Base-by-base conservation (phyloP, 2,888 invertebrate species). In the Noctua janthina region DNA sequence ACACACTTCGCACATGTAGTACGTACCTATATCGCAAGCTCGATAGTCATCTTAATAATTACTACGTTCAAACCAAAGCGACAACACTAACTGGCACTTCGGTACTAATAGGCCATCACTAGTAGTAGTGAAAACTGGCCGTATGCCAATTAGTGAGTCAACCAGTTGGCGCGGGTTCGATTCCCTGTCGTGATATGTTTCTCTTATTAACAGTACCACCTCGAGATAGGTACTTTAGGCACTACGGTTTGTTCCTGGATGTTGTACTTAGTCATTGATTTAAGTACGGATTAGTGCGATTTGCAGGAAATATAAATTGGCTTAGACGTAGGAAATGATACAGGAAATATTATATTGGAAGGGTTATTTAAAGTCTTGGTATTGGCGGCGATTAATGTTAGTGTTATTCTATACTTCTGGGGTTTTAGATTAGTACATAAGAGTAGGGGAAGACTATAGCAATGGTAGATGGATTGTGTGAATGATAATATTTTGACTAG, bases 101-200 rank as follows among this genome's bases (percentile, higher is more conserved):
- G 70, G 11, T 7, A 73, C 66, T 67, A 78, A 82, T 69, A 59
- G 51, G 76, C 76, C 88, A 84, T 76, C 86, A 89, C 90, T 89
- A 89, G 80, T 74, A 59, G 73, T 76, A 85, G 88, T 78, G 89
- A 88, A 90, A 91, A 91, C 92, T 92, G 92, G 92, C 87, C 82
- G 82, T 89, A 83, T 88, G 92, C 92, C 92, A 92, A 92, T 92
- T 91, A 92, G 91, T 86, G 86, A 89, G 88, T 85, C 82, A 87
- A 89, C 90, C 87, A 88, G 89, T 89, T 88, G 85, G 89, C 84
- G 86, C 88, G 82, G 88, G 85, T 91, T 90, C 90, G 89, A 87
- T 86, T 89, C 90, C 87, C 78, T 82, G 91, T 74, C 81, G 88
- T 87, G 89, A 87, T 85, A 85, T 87, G 91, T 88, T 90, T 90